Evolutionary conservation across 2,113 vertebrate species (phyloP).

Genomic region (Ivindomyrus marchei): DNA sequence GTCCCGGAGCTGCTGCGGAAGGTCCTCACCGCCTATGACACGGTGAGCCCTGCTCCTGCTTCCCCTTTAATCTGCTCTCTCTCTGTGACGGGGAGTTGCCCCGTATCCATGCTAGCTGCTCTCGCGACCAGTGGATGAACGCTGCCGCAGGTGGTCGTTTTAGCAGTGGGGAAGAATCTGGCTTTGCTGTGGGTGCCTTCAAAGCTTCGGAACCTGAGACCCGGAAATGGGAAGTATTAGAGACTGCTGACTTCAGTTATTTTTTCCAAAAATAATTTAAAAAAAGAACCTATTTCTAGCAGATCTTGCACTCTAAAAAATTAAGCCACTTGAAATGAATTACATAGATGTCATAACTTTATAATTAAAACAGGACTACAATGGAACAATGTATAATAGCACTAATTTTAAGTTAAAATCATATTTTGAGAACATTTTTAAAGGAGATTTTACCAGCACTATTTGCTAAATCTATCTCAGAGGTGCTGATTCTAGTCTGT

Average conservation of each 20-base stretch:
- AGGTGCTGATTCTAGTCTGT: too few relatives aligned
- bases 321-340: neutral
- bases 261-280: neutral
- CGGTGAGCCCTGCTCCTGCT: conserved; percentile 49
- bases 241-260: neutral
- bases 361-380: neutral
- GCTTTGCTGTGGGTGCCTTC: neutral
- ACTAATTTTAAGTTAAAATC: too few relatives aligned
- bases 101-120: neutral
- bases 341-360: neutral
- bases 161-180: neutral
- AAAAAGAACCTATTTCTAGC: neutral
- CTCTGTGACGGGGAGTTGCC: neutral
- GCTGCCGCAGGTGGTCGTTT: neutral
- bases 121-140: neutral
- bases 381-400: neutral
- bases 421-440: too few relatives aligned
- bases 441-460: too few relatives aligned
- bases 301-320: neutral
- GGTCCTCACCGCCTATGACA: conserved; percentile 81
- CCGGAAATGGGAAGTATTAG: neutral
- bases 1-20: conserved; percentile 82
- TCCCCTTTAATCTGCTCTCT: neutral
- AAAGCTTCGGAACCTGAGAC: neutral
- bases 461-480: too few relatives aligned